Base-by-base conservation (phyloP, 1,140 invertebrate species). In the Mizuhopecten yessoensis region DNA sequence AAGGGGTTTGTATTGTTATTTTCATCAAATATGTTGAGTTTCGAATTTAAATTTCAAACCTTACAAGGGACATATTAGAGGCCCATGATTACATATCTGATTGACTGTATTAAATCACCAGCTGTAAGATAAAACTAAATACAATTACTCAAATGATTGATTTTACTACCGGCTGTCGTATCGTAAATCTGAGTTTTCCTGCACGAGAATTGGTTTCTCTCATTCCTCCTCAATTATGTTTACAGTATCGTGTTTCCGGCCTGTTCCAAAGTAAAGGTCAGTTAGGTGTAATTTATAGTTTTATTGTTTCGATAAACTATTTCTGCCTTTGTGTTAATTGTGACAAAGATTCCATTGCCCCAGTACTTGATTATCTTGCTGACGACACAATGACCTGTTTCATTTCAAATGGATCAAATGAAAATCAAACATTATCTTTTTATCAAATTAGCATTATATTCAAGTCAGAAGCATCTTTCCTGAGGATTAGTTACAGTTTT, bases 91-190 rank as follows among this genome's bases (percentile, higher is more conserved):
- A 75, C 57, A 75, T 75, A 75, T 75, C 29, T 75, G 57, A 75
- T 2, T 75, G 57, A 75, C 57, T 75, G n/a, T 75, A 75, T 29
- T 75, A 75, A 75, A 75, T 75, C 57, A 75, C 15, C 57, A 75
- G 9, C n/a, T 29, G 57, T 17, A 75, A 75, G 57, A 75, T 75
- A 75, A 75, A 75, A 75, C 57, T 75, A 11, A n/a, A 75, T 7
- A 75, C 57, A 75, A 75, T 75, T 75, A 75, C n/a, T 7, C 1
- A n/a, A 3, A n/a, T 75, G 57, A 75, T 75, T 75, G 57, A 75
- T 75, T 75, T 75, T 29, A 75, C 57, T 29, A 29, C 57, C 57
- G 57, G 23, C 11, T 75, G 57, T 75, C 5, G 57, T 29, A 75
- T 75, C 57, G 57, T 75, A 75, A 75, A 75, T 75, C 23, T 75